Conservation (phyloP, 2,888 invertebrate species). For the Tipula confusa region DNA sequence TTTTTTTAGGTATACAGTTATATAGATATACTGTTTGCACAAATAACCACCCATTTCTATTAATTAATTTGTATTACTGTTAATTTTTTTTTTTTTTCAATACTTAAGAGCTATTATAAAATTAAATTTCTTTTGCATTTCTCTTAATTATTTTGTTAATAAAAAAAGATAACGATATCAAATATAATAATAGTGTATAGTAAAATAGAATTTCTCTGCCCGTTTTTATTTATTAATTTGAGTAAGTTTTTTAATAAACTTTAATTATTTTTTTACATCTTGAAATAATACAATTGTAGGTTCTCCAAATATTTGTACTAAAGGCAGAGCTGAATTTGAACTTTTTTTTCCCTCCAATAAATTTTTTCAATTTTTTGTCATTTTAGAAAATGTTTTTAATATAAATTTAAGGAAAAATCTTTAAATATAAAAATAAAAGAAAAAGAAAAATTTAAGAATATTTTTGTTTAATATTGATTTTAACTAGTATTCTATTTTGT, state of each 20-base stretch:
- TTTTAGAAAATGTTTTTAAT: background rate
- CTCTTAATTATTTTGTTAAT: background rate
- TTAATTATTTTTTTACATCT: background rate
- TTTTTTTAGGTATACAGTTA: background rate
- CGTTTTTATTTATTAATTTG: background rate
- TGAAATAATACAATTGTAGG: background rate
- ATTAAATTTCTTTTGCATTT: constrained; percentile 20
- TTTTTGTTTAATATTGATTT: background rate
- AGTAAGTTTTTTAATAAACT: background rate
- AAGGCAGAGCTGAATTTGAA: constrained; percentile 29
- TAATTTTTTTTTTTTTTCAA: background rate
- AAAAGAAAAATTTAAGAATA: background rate
- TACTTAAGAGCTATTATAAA: background rate
- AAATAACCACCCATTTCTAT: background rate
- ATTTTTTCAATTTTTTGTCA: background rate
- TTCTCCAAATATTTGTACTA: constrained; percentile 27
- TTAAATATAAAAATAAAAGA: background rate
- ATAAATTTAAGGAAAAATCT: background rate
- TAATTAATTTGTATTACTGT: background rate
- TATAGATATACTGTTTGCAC: background rate
- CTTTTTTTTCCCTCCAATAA: background rate
- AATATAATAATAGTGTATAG: background rate
- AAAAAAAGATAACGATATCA: constrained; percentile 21
- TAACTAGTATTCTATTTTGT: background rate
- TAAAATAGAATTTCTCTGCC: constrained; percentile 1